Evolutionary conservation across 2,113 vertebrate species (phyloP).

Genomic region (Phyllopteryx taeniolatus): DNA sequence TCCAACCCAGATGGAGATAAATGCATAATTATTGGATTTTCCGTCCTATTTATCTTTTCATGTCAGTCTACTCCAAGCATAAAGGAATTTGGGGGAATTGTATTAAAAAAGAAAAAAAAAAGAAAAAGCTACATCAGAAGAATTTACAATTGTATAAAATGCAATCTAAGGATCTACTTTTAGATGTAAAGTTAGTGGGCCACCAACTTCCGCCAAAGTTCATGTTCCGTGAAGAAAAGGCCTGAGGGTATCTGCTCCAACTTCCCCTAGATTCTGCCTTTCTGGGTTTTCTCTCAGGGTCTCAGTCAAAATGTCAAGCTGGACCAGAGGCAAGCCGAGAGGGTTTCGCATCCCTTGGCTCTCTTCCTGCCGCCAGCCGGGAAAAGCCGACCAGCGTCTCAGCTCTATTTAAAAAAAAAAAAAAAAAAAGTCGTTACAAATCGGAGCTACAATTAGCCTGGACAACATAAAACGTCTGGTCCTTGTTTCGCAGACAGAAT

Average conservation of each 20-base stretch:
- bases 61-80: no score
- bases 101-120: background rate
- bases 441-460: slow-evolving; percentile 65
- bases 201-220: slow-evolving; percentile 30
- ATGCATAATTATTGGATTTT: no score
- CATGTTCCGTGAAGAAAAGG: slow-evolving; percentile 44
- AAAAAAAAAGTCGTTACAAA: slow-evolving; percentile 42
- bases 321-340: slow-evolving; percentile 29
- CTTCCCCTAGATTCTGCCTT: slow-evolving; percentile 22
- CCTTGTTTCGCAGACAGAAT: slow-evolving; percentile 53
- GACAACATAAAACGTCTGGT: slow-evolving; percentile 63
- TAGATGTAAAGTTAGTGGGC: background rate
- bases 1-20: no score
- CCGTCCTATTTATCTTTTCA: no score
- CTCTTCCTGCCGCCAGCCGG: slow-evolving; percentile 1
- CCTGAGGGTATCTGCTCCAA: slow-evolving; percentile 47
- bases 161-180: background rate
- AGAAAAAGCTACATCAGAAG: background rate
- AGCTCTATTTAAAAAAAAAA: background rate
- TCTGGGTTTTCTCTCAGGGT: slow-evolving; percentile 18
- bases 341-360: slow-evolving; percentile 24
- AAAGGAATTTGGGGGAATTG: no score
- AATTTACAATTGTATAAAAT: background rate
- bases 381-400: background rate
- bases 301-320: slow-evolving; percentile 34